phyloP scores from a whole-genome alignment of 2,113 vertebrate species.

The Pedionomus torquatus region DNA sequence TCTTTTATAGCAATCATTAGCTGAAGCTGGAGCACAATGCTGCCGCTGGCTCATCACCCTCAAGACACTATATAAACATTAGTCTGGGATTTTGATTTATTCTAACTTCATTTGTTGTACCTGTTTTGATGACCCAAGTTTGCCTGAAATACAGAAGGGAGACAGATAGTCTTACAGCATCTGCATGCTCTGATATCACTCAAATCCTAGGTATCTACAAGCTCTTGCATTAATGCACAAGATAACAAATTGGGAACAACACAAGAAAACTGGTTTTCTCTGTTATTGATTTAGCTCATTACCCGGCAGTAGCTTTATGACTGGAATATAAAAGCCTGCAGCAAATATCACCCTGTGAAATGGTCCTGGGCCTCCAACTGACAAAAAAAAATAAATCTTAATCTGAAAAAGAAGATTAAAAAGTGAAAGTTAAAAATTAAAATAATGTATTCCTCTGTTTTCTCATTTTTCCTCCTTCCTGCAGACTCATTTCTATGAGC shows the following conservation, averaged over 20 bases:
- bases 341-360: not conserved
- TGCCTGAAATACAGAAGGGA: not conserved
- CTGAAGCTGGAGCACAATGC: not conserved
- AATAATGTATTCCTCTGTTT: not conserved
- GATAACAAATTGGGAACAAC: not conserved
- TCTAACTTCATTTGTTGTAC: not conserved
- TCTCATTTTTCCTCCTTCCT: not conserved
- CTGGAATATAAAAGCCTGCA: not conserved
- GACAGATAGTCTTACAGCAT: not conserved
- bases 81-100: constrained; percentile 43
- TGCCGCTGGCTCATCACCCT: constrained; percentile 29
- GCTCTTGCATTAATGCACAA: not conserved
- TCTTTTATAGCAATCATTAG: constrained; percentile 24
- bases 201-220: not conserved
- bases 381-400: not conserved
- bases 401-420: not conserved
- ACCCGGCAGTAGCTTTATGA: not conserved
- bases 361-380: not conserved
- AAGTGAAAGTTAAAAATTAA: not conserved
- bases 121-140: constrained; percentile 11
- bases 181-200: not conserved
- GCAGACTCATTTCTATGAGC: not conserved
- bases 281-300: constrained; percentile 1
- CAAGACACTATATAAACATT: constrained; percentile 12
- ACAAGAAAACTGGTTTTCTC: not conserved